Percentiles rank a stretch among this genome's conserved stretches.
Evolutionary conservation across 2,888 invertebrate species (phyloP).

Genomic region (Caenorhabditis sp.): DNA sequence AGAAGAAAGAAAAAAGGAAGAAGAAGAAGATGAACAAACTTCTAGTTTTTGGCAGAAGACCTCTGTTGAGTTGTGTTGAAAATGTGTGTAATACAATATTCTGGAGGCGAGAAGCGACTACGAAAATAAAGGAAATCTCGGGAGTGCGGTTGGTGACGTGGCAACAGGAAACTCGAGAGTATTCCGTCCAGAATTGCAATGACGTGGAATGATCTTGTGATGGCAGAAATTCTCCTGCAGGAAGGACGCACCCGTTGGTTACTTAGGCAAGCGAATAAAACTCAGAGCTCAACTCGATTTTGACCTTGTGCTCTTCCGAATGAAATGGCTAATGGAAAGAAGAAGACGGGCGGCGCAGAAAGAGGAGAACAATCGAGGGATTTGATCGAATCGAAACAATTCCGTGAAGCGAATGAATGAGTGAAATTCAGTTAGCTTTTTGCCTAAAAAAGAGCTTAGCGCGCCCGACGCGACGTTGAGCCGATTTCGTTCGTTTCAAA

Average conservation of each 20-base stretch:
- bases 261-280: conserved; percentile 10
- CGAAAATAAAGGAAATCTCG: not conserved
- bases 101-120: too few species aligned
- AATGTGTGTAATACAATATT: conserved; percentile 22
- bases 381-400: conserved; percentile 11
- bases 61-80: conserved; percentile 12
- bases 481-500: too few species aligned
- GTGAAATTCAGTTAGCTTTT: too few species aligned
- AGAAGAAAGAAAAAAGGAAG: not conserved
- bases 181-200: too few species aligned
- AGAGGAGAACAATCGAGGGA: too few species aligned
- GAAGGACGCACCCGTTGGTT: not conserved
- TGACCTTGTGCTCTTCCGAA: conserved; percentile 8
- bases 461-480: too few species aligned
- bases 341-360: not conserved
- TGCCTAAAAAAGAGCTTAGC: too few species aligned
- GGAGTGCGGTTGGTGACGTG: not conserved
- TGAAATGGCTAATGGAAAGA: conserved; percentile 5
- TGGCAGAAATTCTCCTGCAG: not conserved
- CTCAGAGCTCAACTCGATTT: conserved; percentile 17
- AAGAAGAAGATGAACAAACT: conserved; percentile 14
- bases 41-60: not conserved
- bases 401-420: not conserved
- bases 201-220: not conserved
- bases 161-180: not conserved